phyloP scores from a whole-genome alignment of 2,888 invertebrate genomes.

The Argyresthia albistria region DNA sequence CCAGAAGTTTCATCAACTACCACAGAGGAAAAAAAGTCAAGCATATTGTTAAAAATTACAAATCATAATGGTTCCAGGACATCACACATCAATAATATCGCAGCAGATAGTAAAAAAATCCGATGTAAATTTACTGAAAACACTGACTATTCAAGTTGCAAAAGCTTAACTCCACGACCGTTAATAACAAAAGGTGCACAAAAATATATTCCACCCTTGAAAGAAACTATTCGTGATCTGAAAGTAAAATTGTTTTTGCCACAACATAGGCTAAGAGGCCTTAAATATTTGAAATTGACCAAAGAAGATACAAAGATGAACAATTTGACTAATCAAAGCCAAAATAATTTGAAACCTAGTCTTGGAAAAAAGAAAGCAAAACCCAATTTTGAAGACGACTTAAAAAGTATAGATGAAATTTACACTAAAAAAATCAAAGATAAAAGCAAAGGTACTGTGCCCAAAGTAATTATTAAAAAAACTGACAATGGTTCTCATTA shows the following conservation, averaged over 20 bases:
- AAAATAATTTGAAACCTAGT: slow-evolving; percentile 17
- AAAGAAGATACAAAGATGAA: slow-evolving; percentile 43
- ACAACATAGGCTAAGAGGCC: slow-evolving; percentile 48
- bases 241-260: slow-evolving; percentile 60
- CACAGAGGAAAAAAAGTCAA: slow-evolving; percentile 52
- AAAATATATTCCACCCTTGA: slow-evolving; percentile 65
- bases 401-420: slow-evolving; percentile 64
- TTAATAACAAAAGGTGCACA: slow-evolving; percentile 64
- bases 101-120: slow-evolving; percentile 20
- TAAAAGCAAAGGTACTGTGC: slow-evolving; percentile 48
- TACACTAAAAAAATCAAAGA: slow-evolving; percentile 55
- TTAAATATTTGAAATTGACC: slow-evolving; percentile 52
- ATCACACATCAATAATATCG: slow-evolving; percentile 42
- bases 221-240: slow-evolving; percentile 45
- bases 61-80: slow-evolving; percentile 48
- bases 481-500: slow-evolving; percentile 59
- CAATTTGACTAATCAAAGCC: slow-evolving; percentile 12
- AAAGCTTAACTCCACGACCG: slow-evolving; percentile 33
- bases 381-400: slow-evolving; percentile 67
- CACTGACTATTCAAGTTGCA: slow-evolving; percentile 30
- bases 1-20: slow-evolving; percentile 59
- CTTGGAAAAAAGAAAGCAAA: slow-evolving; percentile 43
- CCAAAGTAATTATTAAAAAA: slow-evolving; percentile 67
- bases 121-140: slow-evolving; percentile 51
- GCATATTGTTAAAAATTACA: slow-evolving; percentile 54